These are phyloP conservation scores for Magallana angulata DNA, from an alignment of 1,140 invertebrate species.

Conservation along the genomic window DNA sequence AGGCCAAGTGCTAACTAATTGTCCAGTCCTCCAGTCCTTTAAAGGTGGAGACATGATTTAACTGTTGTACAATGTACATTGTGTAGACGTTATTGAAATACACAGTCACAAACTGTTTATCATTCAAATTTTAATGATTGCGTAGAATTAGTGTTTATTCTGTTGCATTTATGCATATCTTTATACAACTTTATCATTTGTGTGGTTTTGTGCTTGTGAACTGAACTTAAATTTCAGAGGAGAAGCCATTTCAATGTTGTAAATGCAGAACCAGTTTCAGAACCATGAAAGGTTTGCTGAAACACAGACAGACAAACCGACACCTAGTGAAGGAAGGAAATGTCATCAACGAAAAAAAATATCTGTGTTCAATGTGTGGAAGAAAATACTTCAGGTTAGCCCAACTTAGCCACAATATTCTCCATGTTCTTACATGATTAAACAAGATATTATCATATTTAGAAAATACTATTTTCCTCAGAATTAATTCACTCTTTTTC, in stretches of 20 bases:
- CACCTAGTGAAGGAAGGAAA: constrained; percentile 67
- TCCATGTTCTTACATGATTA: background rate
- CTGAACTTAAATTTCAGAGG: constrained; percentile 55
- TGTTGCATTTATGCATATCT: too few species aligned
- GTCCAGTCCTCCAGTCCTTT: too few species aligned
- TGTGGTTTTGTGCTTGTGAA: too few species aligned
- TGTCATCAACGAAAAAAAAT: constrained; percentile 62
- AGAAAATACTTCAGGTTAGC: constrained; percentile 68
- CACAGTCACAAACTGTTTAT: too few species aligned
- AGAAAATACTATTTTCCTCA: background rate
- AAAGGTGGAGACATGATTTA: too few species aligned
- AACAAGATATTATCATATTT: background rate
- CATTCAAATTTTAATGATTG: too few species aligned
- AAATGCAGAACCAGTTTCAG: constrained; percentile 68
- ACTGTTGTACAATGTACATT: too few species aligned
- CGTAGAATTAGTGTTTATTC: too few species aligned
- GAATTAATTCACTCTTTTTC: too few species aligned
- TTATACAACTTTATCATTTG: too few species aligned
- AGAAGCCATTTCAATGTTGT: constrained; percentile 67
- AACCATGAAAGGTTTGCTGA: constrained; percentile 64
- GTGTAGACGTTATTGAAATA: too few species aligned
- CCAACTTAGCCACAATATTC: background rate
- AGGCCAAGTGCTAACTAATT: too few species aligned
- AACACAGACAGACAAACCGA: constrained; percentile 70
- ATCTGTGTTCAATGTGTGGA: constrained; percentile 68